Evolutionary conservation across 2,888 invertebrate species (phyloP), one percentile per base, ranked within the genome.

Genomic region (Alentia gelatinosa): DNA sequence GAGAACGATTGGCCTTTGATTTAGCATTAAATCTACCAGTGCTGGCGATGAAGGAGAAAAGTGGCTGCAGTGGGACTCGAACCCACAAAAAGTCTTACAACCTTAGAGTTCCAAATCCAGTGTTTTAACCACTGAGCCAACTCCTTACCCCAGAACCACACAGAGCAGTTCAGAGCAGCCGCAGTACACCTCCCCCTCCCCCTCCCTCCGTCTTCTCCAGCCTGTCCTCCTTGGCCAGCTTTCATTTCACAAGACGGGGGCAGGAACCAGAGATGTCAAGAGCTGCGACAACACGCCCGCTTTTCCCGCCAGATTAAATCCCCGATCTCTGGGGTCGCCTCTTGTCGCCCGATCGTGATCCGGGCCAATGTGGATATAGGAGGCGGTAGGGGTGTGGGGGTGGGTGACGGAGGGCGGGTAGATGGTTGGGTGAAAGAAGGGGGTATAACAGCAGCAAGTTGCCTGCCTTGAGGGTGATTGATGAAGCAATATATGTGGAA

Each of bases 271-370:
- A 68, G 68, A 30, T 30, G 68, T 68, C 68, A 68, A 68, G 68
- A 68, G 68, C 68, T 68, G 68, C 12, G 68, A 68, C 68, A 68
- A 68, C 68, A 68, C 68, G 30, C 5, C 56, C 19, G 5, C 23
- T 56, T 56, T 56, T 56, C 56, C 30, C 68, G 68, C 68, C 23
- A 68, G 68, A 68, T 68, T 68, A 68, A 68, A 68, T 68, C 68
- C 30, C 68, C 30, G 68, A 68, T 68, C 68, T 68, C 33, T 3
- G 68, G 33, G 68, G 30, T 26, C 33, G 26, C n/a, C 33, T 68
- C 68, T 68, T 68, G 68, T 68, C 68, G 68, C n/a, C 68, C 33
- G 68, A 68, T 68, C 68, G 68, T 68, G 68, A 68, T 68, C 68
- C 68, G 12, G 30, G 68, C 68, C 26, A 68, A 68, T 68, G 68